phyloP scores from a whole-genome alignment of 1,140 invertebrate genomes.

The Antheraea mylitta region DNA sequence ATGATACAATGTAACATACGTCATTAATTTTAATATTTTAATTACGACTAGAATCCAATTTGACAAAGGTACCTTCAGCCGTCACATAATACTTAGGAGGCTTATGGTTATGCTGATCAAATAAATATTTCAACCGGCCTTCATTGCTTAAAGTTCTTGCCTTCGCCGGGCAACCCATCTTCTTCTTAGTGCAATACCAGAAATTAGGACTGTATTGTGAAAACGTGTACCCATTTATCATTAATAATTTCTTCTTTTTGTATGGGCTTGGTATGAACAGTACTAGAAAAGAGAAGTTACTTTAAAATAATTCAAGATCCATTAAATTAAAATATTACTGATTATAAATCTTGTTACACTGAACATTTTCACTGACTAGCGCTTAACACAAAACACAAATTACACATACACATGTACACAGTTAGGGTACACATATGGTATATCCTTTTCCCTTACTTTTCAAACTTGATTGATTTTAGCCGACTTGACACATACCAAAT shows the following conservation, averaged over 20 bases:
- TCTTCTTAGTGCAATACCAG: slow-evolving; percentile 40
- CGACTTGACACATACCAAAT: too few species aligned
- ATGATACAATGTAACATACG: too few species aligned
- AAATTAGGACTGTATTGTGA: slow-evolving; percentile 32
- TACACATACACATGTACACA: too few species aligned
- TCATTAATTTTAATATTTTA: too few species aligned
- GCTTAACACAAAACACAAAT: too few species aligned
- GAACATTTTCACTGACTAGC: too few species aligned
- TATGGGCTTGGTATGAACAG: slow-evolving; percentile 25
- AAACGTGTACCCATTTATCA: slow-evolving; percentile 35
- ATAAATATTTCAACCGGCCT: slow-evolving; percentile 16
- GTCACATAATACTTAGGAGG: slow-evolving; percentile 37
- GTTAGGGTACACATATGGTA: too few species aligned
- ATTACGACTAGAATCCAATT: slow-evolving; percentile 21
- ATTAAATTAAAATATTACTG: too few species aligned
- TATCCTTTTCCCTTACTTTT: too few species aligned
- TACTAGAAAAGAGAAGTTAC: slow-evolving; percentile 22
- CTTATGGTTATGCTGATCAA: slow-evolving; percentile 39
- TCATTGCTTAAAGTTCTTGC: slow-evolving; percentile 19
- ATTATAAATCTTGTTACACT: too few species aligned
- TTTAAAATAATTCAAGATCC: too few species aligned
- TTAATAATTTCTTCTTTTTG: slow-evolving; percentile 30
- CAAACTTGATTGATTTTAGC: too few species aligned
- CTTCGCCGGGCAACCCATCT: slow-evolving; percentile 24
- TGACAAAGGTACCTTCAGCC: slow-evolving; percentile 34